Conservation (phyloP, 2,888 invertebrate species). For the Ennomos erosarius region DNA sequence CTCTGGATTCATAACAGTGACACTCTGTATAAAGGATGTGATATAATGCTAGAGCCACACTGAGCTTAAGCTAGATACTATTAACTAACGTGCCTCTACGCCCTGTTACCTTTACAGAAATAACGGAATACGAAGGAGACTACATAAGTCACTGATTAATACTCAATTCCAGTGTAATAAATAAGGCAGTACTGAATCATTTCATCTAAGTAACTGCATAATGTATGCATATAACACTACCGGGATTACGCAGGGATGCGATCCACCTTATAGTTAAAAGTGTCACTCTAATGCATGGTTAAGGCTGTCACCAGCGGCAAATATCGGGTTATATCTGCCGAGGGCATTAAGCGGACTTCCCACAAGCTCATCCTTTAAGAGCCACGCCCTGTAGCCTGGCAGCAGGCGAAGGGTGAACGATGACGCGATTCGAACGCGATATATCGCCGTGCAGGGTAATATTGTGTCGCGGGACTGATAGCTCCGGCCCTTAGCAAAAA, state of each 20-base stretch:
- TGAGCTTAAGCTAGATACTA: conserved; percentile 50
- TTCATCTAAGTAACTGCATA: too few species aligned
- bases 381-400: conserved; percentile 59
- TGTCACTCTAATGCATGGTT: conserved; percentile 36
- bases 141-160: neutral
- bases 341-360: conserved; percentile 59
- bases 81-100: conserved; percentile 46
- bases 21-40: conserved; percentile 69
- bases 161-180: neutral
- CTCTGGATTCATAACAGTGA: conserved; percentile 76
- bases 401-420: conserved; percentile 63
- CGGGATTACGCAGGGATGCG: too few species aligned
- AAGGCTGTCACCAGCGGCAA: conserved; percentile 46
- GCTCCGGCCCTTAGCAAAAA: conserved; percentile 78
- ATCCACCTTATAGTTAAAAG: conserved; percentile 10
- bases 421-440: conserved; percentile 78
- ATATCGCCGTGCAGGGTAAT: conserved; percentile 78
- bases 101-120: conserved; percentile 13
- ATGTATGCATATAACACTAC: too few species aligned
- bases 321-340: conserved; percentile 53
- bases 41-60: conserved; percentile 52
- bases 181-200: conserved; percentile 3
- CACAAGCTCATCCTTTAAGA: conserved; percentile 62
- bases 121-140: neutral
- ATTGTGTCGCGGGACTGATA: conserved; percentile 80